A percentile compares a stretch with the other conserved stretches of the same genome.
These are phyloP conservation scores for Acanthosepion pharaonis DNA, from an alignment of 2,888 invertebrate genomes.

Conservation along the genomic window DNA sequence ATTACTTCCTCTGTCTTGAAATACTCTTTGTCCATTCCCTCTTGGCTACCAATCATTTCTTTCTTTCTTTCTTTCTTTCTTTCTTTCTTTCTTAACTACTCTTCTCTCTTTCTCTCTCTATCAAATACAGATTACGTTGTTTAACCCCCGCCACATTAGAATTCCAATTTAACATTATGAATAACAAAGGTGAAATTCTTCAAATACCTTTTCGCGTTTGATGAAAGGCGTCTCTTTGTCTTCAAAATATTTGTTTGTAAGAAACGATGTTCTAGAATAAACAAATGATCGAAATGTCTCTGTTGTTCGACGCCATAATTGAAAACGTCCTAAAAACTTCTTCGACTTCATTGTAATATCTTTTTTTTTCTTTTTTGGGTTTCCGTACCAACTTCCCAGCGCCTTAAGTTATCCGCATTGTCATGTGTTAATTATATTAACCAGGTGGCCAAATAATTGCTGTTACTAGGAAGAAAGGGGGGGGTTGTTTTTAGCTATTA, in stretches of 20 bases:
- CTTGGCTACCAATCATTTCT: neutral
- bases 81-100: neutral
- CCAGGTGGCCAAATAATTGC: neutral
- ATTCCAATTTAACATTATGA: neutral
- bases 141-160: neutral
- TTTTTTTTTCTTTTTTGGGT: neutral
- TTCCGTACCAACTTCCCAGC: neutral
- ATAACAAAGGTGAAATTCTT: neutral
- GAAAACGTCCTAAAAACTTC: neutral
- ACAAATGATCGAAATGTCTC: neutral
- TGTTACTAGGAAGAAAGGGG: neutral
- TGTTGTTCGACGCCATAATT: neutral
- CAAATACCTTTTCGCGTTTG: neutral
- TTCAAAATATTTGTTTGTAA: neutral
- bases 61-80: conserved; percentile 9
- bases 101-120: neutral
- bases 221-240: neutral
- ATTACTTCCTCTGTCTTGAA: no score
- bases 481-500: no score
- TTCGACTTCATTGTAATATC: neutral
- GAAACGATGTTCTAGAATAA: neutral
- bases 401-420: neutral
- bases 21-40: neutral
- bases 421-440: conserved; percentile 3
- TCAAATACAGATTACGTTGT: neutral